Conservation (phyloP, 1,140 invertebrate genomes). For the Rhagoletis pomonella region DNA sequence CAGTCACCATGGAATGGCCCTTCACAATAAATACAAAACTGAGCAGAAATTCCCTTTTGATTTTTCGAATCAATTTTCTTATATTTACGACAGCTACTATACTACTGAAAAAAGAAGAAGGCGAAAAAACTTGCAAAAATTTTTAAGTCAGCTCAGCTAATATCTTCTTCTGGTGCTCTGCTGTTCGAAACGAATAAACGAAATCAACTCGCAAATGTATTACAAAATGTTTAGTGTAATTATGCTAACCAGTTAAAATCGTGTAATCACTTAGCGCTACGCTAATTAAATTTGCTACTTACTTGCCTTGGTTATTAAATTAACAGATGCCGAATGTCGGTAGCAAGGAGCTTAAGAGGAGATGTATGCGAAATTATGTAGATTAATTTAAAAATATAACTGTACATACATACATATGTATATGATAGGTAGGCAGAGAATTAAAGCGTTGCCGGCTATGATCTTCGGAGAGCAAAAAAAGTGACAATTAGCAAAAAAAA, state of each 20-base stretch:
- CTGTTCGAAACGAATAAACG: constrained; percentile 3
- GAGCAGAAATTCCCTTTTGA: no score
- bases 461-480: neutral
- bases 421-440: neutral
- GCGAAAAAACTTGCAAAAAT: constrained; percentile 16
- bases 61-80: no score
- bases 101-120: neutral
- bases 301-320: constrained; percentile 52
- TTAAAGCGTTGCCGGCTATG: neutral
- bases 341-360: no score
- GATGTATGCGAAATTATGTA: neutral
- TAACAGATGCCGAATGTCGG: neutral
- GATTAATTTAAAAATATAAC: constrained; percentile 37
- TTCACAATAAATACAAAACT: no score
- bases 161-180: no score
- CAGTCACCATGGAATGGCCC: no score
- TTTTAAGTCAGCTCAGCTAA: neutral
- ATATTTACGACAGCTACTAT: no score
- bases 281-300: constrained; percentile 51
- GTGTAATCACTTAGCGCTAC: constrained; percentile 48
- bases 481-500: neutral
- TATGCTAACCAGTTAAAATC: constrained; percentile 46
- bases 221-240: constrained; percentile 42
- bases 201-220: constrained; percentile 44
- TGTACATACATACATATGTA: no score